A percentile compares a stretch with the other conserved stretches of the same genome.
Conservation (phyloP, 2,888 invertebrate species). For the Halictus ligatus region DNA sequence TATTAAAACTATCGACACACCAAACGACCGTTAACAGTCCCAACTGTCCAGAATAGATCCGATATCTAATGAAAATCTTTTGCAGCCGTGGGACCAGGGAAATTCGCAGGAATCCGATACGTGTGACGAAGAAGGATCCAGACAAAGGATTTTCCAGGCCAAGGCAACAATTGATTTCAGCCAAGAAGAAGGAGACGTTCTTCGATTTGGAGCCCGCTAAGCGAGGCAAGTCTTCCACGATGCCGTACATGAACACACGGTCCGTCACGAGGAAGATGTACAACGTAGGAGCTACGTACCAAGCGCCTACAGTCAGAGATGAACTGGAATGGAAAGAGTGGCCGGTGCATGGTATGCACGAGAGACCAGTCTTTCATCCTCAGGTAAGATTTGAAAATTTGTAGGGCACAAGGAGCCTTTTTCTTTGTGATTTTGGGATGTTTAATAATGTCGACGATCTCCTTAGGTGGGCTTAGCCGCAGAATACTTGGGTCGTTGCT, state of each 20-base stretch:
- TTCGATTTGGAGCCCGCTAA: constrained; percentile 52
- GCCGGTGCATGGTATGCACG: constrained; percentile 83
- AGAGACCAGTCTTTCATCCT: constrained; percentile 80
- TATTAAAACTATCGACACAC: too few species aligned
- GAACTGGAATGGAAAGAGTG: constrained; percentile 79
- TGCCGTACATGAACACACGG: constrained; percentile 81
- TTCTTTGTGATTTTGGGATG: too few species aligned
- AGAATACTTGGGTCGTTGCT: constrained; percentile 77
- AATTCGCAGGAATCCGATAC: constrained; percentile 73
- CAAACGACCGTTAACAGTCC: neutral
- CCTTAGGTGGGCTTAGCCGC: constrained; percentile 77
- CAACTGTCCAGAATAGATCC: fast-evolving
- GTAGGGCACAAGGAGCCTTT: neutral
- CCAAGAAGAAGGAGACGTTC: constrained; percentile 64
- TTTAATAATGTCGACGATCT: neutral
- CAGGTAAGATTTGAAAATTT: constrained; percentile 66
- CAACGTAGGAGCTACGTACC: constrained; percentile 80
- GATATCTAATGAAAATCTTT: neutral
- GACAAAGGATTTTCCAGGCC: constrained; percentile 69
- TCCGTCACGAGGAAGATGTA: constrained; percentile 80
- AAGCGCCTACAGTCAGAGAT: constrained; percentile 77
- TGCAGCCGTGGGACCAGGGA: constrained; percentile 60
- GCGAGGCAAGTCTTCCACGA: constrained; percentile 59
- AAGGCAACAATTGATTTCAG: constrained; percentile 71
- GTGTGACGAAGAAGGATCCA: constrained; percentile 71